Conservation (phyloP, 2,797 vertebrate species). For the Oreochromis mossambicus region DNA sequence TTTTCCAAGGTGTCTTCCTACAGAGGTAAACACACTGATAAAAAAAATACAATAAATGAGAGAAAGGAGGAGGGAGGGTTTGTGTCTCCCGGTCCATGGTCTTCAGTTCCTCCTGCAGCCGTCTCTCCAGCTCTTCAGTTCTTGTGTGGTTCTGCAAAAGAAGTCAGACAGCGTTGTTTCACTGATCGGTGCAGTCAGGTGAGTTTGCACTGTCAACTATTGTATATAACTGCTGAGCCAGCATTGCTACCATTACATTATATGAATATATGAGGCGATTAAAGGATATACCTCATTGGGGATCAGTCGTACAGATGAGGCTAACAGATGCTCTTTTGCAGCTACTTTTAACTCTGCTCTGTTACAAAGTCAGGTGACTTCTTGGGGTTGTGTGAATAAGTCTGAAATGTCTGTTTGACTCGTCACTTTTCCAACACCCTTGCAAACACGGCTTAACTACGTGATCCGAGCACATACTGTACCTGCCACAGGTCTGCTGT, state of each 20-base stretch:
- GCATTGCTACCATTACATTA: neutral
- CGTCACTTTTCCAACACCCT: too few species aligned
- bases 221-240: neutral
- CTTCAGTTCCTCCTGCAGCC: neutral
- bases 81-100: neutral
- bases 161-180: neutral
- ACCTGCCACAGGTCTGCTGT: conserved; percentile 54
- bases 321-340: neutral
- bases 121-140: neutral
- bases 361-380: neutral
- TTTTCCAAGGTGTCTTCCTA: neutral
- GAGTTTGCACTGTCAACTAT: neutral
- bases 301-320: neutral
- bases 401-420: too few species aligned
- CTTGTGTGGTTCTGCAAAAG: neutral
- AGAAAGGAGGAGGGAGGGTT: neutral
- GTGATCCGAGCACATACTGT: neutral
- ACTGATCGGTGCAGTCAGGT: neutral
- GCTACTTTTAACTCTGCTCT: neutral
- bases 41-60: neutral
- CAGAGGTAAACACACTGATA: neutral
- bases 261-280: neutral
- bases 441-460: neutral
- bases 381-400: too few species aligned
- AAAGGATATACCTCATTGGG: rapidly evolving